Conservation (phyloP, 2,113 vertebrate species). For the Gallinago paraguaiae region DNA sequence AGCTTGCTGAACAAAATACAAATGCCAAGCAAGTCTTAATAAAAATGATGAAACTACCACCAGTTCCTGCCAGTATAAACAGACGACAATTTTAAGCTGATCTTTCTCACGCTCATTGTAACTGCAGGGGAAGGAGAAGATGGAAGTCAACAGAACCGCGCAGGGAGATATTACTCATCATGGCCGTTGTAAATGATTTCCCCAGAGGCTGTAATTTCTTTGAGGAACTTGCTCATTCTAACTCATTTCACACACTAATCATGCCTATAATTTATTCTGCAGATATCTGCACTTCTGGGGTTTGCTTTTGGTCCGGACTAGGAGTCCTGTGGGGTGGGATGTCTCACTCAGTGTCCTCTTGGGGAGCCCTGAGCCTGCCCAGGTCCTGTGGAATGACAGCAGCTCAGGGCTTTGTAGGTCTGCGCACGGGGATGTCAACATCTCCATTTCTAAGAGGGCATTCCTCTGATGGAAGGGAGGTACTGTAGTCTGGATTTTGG, state of each 20-base stretch:
- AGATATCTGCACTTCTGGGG: not conserved
- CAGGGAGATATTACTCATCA: not conserved
- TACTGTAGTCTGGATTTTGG: not conserved
- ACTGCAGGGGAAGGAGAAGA: not conserved
- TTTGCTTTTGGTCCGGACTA: not conserved
- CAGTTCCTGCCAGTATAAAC: not conserved
- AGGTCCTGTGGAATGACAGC: not conserved
- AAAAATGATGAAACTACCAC: not conserved
- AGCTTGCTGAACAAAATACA: not conserved
- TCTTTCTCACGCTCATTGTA: not conserved
- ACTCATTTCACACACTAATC: not conserved
- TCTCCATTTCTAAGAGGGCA: not conserved
- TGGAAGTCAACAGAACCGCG: not conserved
- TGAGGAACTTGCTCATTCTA: not conserved
- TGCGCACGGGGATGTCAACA: rapidly evolving
- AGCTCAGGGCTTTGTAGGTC: not conserved
- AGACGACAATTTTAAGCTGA: not conserved
- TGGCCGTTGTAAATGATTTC: not conserved
- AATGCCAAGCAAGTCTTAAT: not conserved
- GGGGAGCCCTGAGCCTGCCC: not conserved
- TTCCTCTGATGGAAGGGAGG: not conserved
- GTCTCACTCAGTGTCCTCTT: rapidly evolving
- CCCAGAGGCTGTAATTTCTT: constrained; percentile 27
- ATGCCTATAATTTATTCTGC: not conserved
- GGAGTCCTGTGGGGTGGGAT: not conserved